Base-by-base conservation (phyloP, 2,888 invertebrate genomes). In the Marasmarcha lunaedactyla region DNA sequence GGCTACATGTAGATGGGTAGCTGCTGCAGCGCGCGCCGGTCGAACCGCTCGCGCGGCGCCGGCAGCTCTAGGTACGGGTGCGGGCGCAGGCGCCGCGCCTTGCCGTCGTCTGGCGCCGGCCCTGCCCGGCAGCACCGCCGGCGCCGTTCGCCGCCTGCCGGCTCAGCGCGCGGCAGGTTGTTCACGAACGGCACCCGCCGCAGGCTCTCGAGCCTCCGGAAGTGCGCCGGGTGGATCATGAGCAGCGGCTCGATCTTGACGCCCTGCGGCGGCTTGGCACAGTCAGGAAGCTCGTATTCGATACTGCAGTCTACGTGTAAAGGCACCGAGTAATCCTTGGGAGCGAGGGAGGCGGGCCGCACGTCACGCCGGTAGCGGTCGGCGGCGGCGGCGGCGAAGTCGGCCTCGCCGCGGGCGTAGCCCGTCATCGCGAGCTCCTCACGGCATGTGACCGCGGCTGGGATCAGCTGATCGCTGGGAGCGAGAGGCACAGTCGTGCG, bases 221-320 rank as follows among this genome's bases (percentile, higher is more conserved):
- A 94, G 76, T 93, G 93, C 63, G 93, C 92, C 38, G 93, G 94
- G 84, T 93, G 94, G 68, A 94, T 94, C 93, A 94, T 94, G 59
- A 94, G 87, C 64, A 94, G 85, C 40, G 93, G 93, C 73, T 93
- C 93, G 64, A 90, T 89, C 67, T 91, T 85, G 68, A 89, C 90
- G 50, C 92, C 92, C 65, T 90, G 91, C 55, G 93, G 93, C 56
- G 93, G 93, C 81, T 93, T 93, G 54, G 93, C 92, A 83, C 92
- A 91, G 73, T 93, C 93, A 62, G 93, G 93, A 72, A 94, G 85
- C 85, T 94, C 94, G 86, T 94, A 94, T 83, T 94, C 94, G 60
- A 94, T 93, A 85, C 93, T 93, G 85, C 93, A 93, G 79, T 94
- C 94, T 71, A 94, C 94, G 85, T 93, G 93, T 70, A 94, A 86